Evolutionary conservation across 2,888 invertebrate genomes (phyloP), one percentile per base, ranked within the genome.

Genomic region (Byasa hedistus): DNA sequence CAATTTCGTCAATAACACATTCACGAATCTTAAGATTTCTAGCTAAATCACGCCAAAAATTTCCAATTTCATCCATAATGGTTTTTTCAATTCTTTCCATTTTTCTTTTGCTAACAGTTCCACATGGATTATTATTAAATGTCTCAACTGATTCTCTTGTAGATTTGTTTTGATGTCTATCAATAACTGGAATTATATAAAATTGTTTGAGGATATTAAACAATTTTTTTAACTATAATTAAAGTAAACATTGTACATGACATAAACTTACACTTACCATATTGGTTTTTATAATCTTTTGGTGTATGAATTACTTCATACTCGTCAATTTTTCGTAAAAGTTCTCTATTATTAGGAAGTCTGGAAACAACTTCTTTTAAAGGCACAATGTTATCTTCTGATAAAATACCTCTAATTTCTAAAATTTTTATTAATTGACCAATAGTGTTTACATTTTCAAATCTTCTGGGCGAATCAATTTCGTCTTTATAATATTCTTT

Each of bases 391-490:
- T 87, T 82, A 61, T 85, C 81, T 72, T 87, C 87, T 17, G 87
- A 85, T 54, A 91, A 70, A 15, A 84, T 68, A 68, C 86, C 85
- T 69, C 91, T 76, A 22, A 86, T 72, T 80, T 91, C 91, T 65
- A 91, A 76, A 57, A 89, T 73, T 27, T 75, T 79, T 10, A 91
- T 68, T 48, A 91, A 75, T 51, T 90, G 76, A 7, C 83, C 78
- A 59, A 89, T 79, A 5, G 79, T 82, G 24, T 68, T 76, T 48
- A 90, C 84, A 73, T 83, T 75, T 75, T 91, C 91, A 70, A 76
- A 86, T 70, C 84, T 79, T 71, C 91, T 80, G 2, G 81, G 76
- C 2, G 91, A 91, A 71, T 91, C 89, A 57, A 91, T 89, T 21
- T 79, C 81, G 36, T 81, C 80, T 71, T 72, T 80, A 68, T 84